These are phyloP conservation scores for Suillia variegata DNA, from an alignment of 2,888 invertebrate genomes.

Conservation along the genomic window DNA sequence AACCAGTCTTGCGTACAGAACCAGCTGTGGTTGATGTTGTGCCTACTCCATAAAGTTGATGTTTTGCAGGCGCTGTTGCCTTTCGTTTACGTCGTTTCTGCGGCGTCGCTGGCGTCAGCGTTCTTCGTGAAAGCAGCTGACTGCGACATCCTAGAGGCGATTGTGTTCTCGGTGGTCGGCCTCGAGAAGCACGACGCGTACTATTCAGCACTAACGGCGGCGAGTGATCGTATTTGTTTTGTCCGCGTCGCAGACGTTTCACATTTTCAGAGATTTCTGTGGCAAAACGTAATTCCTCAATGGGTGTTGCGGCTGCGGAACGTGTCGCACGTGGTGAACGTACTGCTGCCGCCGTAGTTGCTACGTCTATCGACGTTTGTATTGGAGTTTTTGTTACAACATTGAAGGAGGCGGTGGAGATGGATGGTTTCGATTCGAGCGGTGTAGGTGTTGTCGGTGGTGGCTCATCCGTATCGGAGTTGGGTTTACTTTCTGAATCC, in stretches of 20 bases:
- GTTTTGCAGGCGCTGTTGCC: slow-evolving; percentile 9
- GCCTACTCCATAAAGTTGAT: no score
- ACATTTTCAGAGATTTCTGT: slow-evolving; percentile 60
- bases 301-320: slow-evolving; percentile 48
- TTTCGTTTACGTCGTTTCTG: slow-evolving; percentile 26
- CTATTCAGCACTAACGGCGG: slow-evolving; percentile 38
- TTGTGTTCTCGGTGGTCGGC: slow-evolving; percentile 29
- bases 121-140: slow-evolving; percentile 18
- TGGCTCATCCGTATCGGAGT: slow-evolving; percentile 52
- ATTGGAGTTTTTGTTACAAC: slow-evolving; percentile 3
- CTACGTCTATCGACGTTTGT: not conserved
- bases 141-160: slow-evolving; percentile 31
- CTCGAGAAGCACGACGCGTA: slow-evolving; percentile 27
- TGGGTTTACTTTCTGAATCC: slow-evolving; percentile 52
- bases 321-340: slow-evolving; percentile 40
- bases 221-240: slow-evolving; percentile 53
- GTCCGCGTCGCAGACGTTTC: slow-evolving; percentile 57
- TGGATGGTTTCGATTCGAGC: slow-evolving; percentile 7
- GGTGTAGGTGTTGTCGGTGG: slow-evolving; percentile 27
- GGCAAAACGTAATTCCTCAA: slow-evolving; percentile 55
- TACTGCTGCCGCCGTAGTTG: slow-evolving; percentile 8
- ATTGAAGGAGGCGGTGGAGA: not conserved
- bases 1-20: slow-evolving; percentile 46
- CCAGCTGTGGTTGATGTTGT: slow-evolving; percentile 10
- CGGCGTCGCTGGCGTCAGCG: slow-evolving; percentile 20